Evolutionary conservation across 2,113 vertebrate species (phyloP), one percentile per base, ranked within the genome.

Genomic region (Elgaria multicarinata): DNA sequence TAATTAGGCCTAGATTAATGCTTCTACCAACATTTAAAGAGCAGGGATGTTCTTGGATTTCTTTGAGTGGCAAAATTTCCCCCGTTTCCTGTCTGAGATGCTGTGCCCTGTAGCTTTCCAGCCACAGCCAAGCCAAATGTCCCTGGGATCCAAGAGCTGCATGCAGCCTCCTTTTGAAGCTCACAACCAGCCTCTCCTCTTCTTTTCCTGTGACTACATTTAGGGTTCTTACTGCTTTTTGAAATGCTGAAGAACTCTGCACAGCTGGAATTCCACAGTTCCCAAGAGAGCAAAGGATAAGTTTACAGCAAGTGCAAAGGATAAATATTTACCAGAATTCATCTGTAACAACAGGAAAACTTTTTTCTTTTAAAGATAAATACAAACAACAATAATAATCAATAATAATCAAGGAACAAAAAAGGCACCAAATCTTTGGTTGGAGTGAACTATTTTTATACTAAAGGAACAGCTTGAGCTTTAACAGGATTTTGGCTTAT

Each of bases 241-340:
- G 76, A 78, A 94, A 91, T 42, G 4, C 39, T 71, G 88, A 33
- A 33, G 66, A 14, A 88, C 91, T 88, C 39, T 71, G 55, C 85
- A 93, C 88, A 92, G 94, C 92, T 94, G 94, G 89, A 94, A 55
- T 86, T 50, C 44, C 4, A 85, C 33, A 1, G 33, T 74, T 85
- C 69, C 82, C 80, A 14, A 18, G 87, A 10, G 64, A 89, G 86
- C 92, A 89, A 91, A 62, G 86, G 90, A 89, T 82, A 92, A 0
- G 0, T 88, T 89, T 93, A 92, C 1, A 3, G 87, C 88, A 91
- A 94, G 88, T 81, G 85, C 76, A 91, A 62, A 90, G 88, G 42
- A 89, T 90, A 94, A 95, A 96, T 94, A 96, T 94, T 95, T 95
- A 93, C 82, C 67, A 91, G 92, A 95, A 95, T 69, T 94, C 87